Evolutionary conservation across 1,140 invertebrate species (phyloP).

Genomic region (Drosophila tristis): DNA sequence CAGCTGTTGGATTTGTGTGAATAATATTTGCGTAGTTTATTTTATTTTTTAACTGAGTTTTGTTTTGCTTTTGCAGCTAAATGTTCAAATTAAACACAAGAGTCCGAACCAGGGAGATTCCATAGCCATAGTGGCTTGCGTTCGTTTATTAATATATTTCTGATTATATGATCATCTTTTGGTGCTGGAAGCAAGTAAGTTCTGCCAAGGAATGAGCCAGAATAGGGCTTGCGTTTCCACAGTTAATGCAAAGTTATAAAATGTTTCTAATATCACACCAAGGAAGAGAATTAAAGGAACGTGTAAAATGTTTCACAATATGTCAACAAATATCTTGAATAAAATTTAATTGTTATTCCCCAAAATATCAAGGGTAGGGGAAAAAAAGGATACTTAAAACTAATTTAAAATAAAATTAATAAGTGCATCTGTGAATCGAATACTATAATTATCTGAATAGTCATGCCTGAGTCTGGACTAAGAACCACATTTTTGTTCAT

Average conservation of each 20-base stretch:
- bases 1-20: conserved; percentile 38
- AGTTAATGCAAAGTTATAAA: too few relatives aligned
- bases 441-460: conserved; percentile 24
- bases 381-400: too few relatives aligned
- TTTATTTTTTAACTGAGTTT: conserved; percentile 36
- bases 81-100: conserved; percentile 64
- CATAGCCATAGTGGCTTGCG: conserved; percentile 18
- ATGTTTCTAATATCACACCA: too few relatives aligned
- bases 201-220: not conserved
- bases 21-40: conserved; percentile 62
- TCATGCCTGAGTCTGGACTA: conserved; percentile 4
- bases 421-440: conserved; percentile 7
- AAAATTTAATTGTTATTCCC: too few relatives aligned
- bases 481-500: conserved; percentile 40
- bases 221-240: not conserved
- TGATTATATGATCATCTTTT: conserved; percentile 38
- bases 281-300: too few relatives aligned
- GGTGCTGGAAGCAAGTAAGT: conserved; percentile 10
- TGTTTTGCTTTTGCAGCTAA: conserved; percentile 52
- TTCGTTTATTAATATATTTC: conserved; percentile 27
- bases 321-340: too few relatives aligned
- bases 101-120: conserved; percentile 40
- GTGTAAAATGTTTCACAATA: too few relatives aligned
- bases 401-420: not conserved
- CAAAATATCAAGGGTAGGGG: too few relatives aligned